Conservation (phyloP, 1,140 invertebrate genomes). For the Philopotamus ludificatus region DNA sequence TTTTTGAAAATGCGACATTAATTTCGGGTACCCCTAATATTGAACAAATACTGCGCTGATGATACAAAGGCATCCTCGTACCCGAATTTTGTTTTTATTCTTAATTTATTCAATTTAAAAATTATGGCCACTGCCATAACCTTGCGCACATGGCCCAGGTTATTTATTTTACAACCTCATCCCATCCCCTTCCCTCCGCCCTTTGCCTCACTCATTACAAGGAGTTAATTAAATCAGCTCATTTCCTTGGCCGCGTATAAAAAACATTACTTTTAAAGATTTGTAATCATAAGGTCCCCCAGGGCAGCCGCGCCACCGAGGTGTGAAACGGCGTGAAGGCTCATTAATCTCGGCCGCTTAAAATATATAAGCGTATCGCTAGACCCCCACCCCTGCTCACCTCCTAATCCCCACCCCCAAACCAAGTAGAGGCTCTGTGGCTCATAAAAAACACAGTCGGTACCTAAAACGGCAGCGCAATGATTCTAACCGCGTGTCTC, state of each 20-base stretch:
- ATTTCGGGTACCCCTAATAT: too few species aligned
- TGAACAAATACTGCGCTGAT: too few species aligned
- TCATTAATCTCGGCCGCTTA: conserved; percentile 16
- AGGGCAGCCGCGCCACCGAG: conserved; percentile 3
- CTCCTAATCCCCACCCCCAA: not conserved
- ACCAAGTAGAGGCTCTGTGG: too few species aligned
- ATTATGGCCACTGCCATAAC: too few species aligned
- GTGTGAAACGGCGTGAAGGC: conserved; percentile 18
- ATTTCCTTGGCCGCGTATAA: conserved; percentile 9
- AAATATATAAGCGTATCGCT: conserved; percentile 18
- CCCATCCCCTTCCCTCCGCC: not conserved
- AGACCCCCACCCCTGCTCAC: not conserved
- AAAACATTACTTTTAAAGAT: conserved; percentile 24
- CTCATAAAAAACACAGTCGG: too few species aligned
- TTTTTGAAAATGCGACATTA: too few species aligned
- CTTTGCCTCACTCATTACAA: not conserved
- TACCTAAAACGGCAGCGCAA: not conserved
- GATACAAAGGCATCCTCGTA: too few species aligned
- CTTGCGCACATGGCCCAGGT: not conserved
- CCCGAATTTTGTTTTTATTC: too few species aligned
- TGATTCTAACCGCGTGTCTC: too few species aligned
- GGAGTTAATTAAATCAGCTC: conserved; percentile 13
- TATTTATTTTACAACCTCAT: not conserved
- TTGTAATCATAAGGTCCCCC: conserved; percentile 22
- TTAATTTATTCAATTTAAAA: too few species aligned